Base-by-base conservation (phyloP, 2,113 vertebrate species). In the Gnathonemus longibarbis region DNA sequence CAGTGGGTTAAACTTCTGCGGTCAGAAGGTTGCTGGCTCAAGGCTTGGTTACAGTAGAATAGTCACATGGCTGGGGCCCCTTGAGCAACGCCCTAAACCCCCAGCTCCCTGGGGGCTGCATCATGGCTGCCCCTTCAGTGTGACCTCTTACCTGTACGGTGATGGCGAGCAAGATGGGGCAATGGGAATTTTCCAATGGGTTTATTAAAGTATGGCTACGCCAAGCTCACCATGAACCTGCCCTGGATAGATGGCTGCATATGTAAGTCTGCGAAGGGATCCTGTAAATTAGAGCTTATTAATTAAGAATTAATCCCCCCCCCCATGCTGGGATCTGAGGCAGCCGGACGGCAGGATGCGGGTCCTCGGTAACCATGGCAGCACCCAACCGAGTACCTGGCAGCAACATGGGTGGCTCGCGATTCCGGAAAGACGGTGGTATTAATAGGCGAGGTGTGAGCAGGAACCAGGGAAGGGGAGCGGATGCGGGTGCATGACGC, bases 361-460 rank as follows among this genome's bases (percentile, higher is more conserved):
- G 80, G 39, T 48, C 80, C 45, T 84, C 31, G 8, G 83, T 84
- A 48, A 84, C 83, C 83, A 84, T 84, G 45, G 80, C 80, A 48
- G 45, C 80, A 10, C 17, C 80, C 21, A 17, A 13, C 42, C 19
- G 21, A 84, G 42, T 42, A 46, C 80, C 39, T 84, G 80, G 80
- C 80, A 84, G 42, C 21, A 9, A 48, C 6, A 11, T 9, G 39
- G 7, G 39, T 9, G 39, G 80, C 21, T 84, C 21, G 42, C 2
- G 19, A 45, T 21, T 84, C 42, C 39, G 45, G 21, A 84, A 46
- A 45, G 80, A 8, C 24, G n/a, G 84, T 0, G 21, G 27, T 50
- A 50, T 52, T 87, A 49, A 87, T 87, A 87, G 84, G 46, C n/a
- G 84, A 87, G 83, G 84, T 87, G 24, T 31, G 84, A 52, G 84